Base-by-base conservation (phyloP, 1,140 invertebrate genomes). In the Belonocnema kinseyi region DNA sequence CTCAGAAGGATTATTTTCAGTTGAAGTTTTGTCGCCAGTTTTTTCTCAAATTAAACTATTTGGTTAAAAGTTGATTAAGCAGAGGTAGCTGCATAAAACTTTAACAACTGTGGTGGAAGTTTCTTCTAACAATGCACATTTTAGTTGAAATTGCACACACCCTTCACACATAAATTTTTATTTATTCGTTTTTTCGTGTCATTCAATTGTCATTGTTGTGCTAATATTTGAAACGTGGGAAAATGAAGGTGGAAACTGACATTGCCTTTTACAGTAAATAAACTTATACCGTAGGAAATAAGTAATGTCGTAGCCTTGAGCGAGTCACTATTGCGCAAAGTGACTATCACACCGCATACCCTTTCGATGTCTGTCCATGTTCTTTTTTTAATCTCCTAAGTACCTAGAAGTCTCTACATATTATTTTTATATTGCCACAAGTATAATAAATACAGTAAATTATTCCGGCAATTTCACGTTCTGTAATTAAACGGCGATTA, bases 221-320 rank as follows among this genome's bases (percentile, higher is more conserved):
- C 1, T 54, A 54, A 54, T 54, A 54, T 54, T 54, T 54, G 52
- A 54, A 54, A 16, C 52, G 52, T 54, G 52, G 52, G 52, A 54
- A 54, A 54, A 54, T 54, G 52, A 54, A 54, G 52, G 52, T 54
- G 14, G 52, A 54, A 54, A 54, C 52, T 54, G 52, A 54, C 52
- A 54, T 54, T 54, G 52, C 52, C 52, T 54, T 54, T 16, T 54
- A 54, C 14, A n/a, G 52, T 54, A 54, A 54, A 54, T 54, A 54
- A 54, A 54, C 16, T 14, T 54, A 54, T 54, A 17, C 52, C 52
- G 52, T 54, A 54, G 16, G 52, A 54, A 54, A 54, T 54, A 54
- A 54, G 17, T 54, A 54, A 54, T 54, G 52, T 54, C 52, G 14
- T 17, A 54, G 52, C 52, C 52, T 54, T 54, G 52, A 54, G 52